Evolutionary conservation across 2,888 invertebrate genomes (phyloP), one percentile per base, ranked within the genome.

Genomic region (Lagria hirta): DNA sequence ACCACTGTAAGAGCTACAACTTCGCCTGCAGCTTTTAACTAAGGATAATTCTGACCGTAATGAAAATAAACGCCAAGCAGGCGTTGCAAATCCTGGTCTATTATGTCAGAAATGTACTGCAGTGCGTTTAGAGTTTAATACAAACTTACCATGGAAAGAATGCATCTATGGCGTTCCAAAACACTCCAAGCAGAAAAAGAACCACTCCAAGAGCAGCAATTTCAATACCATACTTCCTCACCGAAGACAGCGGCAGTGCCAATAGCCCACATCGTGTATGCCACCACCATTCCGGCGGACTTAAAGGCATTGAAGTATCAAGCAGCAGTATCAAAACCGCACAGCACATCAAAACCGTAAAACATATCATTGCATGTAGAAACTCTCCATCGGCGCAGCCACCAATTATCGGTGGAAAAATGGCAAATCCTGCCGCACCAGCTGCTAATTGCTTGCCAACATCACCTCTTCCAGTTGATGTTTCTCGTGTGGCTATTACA

Each of bases 241-340:
- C 82, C 3, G 84, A 79, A 51, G 82, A 87, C 86, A 88, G 84
- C n/a, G 88, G 88, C 64, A 87, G 74, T 5, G 88, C 83, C 41
- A 88, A 62, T 71, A 84, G 80, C 21, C 87, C 88, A 5, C 84
- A 84, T 58, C 84, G 77, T 2, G 88, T 88, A 62, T 88, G 87
- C 88, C 88, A 88, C 87, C 87, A 88, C 88, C 88, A 88, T 69
- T 88, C 88, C 0, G 88, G 87, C 1, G 88, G 86, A 58, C 86
- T 85, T 5, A 88, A 69, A 1, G 88, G 88, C 84, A 88, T 88
- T 70, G 63, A 81, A 81, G 72, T 70, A 70, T 79, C 75, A 38
- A 76, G 65, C 11, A 81, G 54, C 7, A 81, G 63, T 48, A 85
- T 78, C 1, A 83, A 50, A 1, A 83, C 81, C 24, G 79, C 84